Percentiles rank a stretch among this genome's conserved stretches.
Evolutionary conservation across 2,113 vertebrate species (phyloP).

Genomic region (Calypte anna): DNA sequence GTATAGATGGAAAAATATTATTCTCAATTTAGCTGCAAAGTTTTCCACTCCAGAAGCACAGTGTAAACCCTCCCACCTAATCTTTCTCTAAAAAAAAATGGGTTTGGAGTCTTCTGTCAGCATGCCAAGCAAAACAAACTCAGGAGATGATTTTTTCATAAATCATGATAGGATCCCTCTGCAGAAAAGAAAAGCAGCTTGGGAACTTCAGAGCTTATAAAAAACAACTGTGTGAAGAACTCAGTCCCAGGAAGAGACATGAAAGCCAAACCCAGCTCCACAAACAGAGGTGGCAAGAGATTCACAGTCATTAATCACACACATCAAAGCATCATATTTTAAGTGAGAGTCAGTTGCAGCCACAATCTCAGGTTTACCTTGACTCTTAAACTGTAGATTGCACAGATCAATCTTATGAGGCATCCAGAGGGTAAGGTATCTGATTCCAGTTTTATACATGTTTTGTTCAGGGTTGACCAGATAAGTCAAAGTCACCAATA

Average conservation of each 20-base stretch:
- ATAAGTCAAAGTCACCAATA: background rate
- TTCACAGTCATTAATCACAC: constrained; percentile 40
- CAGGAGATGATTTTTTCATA: background rate
- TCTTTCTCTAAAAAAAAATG: constrained; percentile 19
- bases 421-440: background rate
- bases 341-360: constrained; percentile 15
- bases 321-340: constrained; percentile 24
- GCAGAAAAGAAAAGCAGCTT: constrained; percentile 42
- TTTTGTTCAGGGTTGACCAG: background rate
- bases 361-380: background rate
- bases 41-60: constrained; percentile 12
- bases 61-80: constrained; percentile 10
- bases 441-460: background rate
- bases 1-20: constrained; percentile 47
- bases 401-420: background rate
- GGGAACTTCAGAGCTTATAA: constrained; percentile 51
- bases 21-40: constrained; percentile 20
- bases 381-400: background rate
- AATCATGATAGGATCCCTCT: constrained; percentile 31
- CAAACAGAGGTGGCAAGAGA: background rate
- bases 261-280: background rate
- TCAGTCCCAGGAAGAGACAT: background rate
- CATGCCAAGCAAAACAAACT: constrained; percentile 22
- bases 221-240: constrained; percentile 11
- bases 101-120: background rate